A percentile compares a stretch with the other conserved stretches of the same genome.
These are phyloP conservation scores for Cantharis flavilabris DNA, from an alignment of 2,888 invertebrate species.

Conservation along the genomic window DNA sequence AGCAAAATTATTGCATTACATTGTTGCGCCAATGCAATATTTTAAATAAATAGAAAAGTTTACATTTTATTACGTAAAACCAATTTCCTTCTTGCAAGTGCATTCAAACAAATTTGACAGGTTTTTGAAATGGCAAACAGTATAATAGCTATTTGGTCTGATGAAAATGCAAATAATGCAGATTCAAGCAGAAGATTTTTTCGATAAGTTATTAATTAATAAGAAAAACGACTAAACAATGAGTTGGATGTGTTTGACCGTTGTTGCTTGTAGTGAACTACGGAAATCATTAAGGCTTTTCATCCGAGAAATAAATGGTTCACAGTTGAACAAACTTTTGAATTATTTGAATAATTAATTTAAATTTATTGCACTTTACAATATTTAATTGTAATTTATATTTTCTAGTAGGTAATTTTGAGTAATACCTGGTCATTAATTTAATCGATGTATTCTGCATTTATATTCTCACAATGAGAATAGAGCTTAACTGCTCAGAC, in stretches of 20 bases:
- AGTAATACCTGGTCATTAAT: not conserved
- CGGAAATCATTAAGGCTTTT: conserved; percentile 16
- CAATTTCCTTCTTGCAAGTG: not conserved
- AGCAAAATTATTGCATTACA: not conserved
- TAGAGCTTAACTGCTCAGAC: not conserved
- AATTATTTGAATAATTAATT: not conserved
- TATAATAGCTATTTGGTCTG: not conserved
- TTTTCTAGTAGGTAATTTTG: not conserved
- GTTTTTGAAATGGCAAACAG: not conserved
- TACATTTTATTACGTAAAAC: not conserved
- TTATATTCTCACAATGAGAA: not conserved
- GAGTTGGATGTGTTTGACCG: not conserved
- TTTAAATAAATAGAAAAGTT: not conserved
- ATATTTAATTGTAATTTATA: conserved; percentile 4
- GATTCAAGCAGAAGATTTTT: not conserved
- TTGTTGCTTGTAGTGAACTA: not conserved
- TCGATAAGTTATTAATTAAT: not conserved
- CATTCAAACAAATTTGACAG: not conserved
- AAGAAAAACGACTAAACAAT: not conserved
- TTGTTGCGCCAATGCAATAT: not conserved
- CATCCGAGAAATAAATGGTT: conserved; percentile 7
- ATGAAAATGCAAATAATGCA: too few relatives aligned
- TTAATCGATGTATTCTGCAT: not conserved
- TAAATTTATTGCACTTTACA: conserved; percentile 2
- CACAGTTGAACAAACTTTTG: conserved; percentile 9